phyloP scores from a whole-genome alignment of 2,888 invertebrate genomes.

The Acanthacorydalis orientalis region DNA sequence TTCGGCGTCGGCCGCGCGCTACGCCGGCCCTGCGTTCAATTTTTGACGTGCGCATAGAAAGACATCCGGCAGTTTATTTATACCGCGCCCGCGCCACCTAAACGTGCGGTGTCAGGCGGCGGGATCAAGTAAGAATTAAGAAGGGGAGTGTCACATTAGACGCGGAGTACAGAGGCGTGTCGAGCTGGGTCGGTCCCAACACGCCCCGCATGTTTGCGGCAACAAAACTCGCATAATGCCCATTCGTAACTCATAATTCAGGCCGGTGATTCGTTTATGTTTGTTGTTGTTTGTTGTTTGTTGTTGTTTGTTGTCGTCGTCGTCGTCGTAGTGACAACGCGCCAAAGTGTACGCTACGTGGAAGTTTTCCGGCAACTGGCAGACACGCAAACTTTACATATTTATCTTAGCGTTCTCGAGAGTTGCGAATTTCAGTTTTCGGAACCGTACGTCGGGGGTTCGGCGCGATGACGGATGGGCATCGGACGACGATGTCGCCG shows the following conservation, averaged over 20 bases:
- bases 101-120: neutral
- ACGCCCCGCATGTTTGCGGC: slow-evolving; percentile 11
- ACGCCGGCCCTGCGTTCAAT: too few relatives aligned
- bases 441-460: too few relatives aligned
- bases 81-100: neutral
- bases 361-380: neutral
- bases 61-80: too few relatives aligned
- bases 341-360: neutral
- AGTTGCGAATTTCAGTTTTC: too few relatives aligned
- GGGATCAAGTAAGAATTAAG: slow-evolving; percentile 25
- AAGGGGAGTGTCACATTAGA: slow-evolving; percentile 23
- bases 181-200: slow-evolving; percentile 17
- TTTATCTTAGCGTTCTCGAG: too few relatives aligned
- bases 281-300: neutral
- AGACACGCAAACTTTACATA: neutral
- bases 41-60: too few relatives aligned
- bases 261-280: neutral
- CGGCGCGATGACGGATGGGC: too few relatives aligned
- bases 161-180: slow-evolving; percentile 9
- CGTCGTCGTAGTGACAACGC: too few relatives aligned
- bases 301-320: neutral
- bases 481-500: too few relatives aligned
- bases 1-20: too few relatives aligned
- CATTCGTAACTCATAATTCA: too few relatives aligned
- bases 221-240: neutral